Percentiles rank a stretch among this genome's conserved stretches.
Conservation (phyloP, 2,797 vertebrate genomes). For the Neomorphus geoffroyi region DNA sequence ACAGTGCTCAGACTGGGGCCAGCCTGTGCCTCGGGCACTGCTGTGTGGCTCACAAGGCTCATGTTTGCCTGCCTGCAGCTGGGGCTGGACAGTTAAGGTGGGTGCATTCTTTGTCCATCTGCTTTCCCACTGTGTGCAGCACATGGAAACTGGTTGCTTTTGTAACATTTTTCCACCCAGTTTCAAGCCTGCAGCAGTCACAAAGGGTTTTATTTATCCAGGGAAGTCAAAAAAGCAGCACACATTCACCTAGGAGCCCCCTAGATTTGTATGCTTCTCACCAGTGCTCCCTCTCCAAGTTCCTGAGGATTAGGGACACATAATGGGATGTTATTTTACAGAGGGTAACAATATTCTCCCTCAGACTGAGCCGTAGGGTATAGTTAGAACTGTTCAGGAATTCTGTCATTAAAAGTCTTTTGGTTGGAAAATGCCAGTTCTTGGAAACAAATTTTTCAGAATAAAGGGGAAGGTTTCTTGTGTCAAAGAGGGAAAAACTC, state of each 20-base stretch:
- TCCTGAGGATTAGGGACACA: background rate
- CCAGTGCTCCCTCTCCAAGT: background rate
- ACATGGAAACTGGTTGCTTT: background rate
- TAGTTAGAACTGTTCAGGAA: constrained; percentile 44
- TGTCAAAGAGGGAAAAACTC: background rate
- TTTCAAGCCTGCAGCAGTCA: background rate
- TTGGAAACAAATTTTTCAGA: background rate
- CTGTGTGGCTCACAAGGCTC: background rate
- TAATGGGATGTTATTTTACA: background rate
- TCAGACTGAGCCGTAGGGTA: background rate
- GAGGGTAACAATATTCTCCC: background rate
- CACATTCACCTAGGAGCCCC: background rate
- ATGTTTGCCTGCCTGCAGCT: background rate
- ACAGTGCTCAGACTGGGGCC: background rate
- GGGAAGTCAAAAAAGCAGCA: background rate
- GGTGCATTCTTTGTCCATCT: background rate
- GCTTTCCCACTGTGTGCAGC: background rate
- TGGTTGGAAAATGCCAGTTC: constrained; percentile 15
- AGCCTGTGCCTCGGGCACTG: background rate
- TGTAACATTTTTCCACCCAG: background rate
- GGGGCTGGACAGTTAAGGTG: background rate
- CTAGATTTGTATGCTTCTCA: background rate
- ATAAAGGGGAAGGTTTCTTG: background rate
- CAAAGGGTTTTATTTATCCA: accelerated
- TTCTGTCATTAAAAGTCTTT: constrained; percentile 21